Percentiles rank a stretch among this genome's conserved stretches.
These are phyloP conservation scores for Takifugu flavidus DNA, from an alignment of 2,113 vertebrate species.

Conservation along the genomic window DNA sequence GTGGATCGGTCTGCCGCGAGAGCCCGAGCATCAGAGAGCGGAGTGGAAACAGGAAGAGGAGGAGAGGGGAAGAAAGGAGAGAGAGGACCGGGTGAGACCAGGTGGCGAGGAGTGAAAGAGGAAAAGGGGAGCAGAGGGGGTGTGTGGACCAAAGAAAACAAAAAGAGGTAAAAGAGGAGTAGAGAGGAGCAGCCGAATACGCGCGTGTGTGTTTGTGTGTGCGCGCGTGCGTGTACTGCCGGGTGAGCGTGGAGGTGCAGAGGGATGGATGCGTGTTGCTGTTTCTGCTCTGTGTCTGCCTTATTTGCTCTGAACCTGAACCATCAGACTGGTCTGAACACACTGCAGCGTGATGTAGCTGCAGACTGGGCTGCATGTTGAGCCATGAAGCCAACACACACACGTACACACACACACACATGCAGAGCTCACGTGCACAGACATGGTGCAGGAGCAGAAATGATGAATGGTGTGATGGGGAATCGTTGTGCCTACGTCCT, in stretches of 20 bases:
- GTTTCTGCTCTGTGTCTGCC: constrained; percentile 9
- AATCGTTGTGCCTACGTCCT: constrained; percentile 37
- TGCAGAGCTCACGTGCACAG: constrained; percentile 35
- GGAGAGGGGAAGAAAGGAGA: constrained; percentile 62
- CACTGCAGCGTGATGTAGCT: constrained; percentile 61
- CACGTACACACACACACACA: constrained; percentile 16
- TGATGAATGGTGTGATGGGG: constrained; percentile 28
- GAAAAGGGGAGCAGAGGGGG: constrained; percentile 57
- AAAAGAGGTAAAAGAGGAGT: constrained; percentile 45
- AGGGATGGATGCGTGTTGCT: constrained; percentile 23
- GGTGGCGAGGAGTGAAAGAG: constrained; percentile 66
- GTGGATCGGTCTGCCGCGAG: constrained; percentile 64
- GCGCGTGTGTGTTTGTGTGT: background rate
- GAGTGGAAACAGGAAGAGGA: constrained; percentile 67
- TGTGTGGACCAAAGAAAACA: constrained; percentile 44
- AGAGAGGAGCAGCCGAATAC: constrained; percentile 11
- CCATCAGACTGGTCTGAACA: constrained; percentile 32
- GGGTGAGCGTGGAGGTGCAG: background rate
- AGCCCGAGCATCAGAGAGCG: constrained; percentile 61
- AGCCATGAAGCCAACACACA: constrained; percentile 45
- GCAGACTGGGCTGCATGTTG: constrained; percentile 60
- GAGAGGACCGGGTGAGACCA: constrained; percentile 67
- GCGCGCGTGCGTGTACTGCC: constrained; percentile 15
- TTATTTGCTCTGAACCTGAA: constrained; percentile 14
- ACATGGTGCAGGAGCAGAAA: constrained; percentile 26